phyloP scores from a whole-genome alignment of 2,888 invertebrate species.

The Drosophila peninsularis region DNA sequence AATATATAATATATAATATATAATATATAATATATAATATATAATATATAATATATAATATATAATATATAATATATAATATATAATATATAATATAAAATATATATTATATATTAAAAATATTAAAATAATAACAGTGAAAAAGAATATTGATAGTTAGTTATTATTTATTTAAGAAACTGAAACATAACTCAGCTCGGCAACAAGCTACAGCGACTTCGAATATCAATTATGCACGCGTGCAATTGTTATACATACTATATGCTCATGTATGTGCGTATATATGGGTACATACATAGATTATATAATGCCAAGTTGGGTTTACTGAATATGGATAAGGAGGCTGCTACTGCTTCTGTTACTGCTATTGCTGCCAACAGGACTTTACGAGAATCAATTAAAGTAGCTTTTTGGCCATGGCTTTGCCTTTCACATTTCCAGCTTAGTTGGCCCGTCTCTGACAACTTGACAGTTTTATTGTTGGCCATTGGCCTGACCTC shows the following conservation, averaged over 20 bases:
- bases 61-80: too few species aligned
- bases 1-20: not conserved
- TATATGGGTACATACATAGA: slow-evolving; percentile 15
- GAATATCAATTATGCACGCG: slow-evolving; percentile 28
- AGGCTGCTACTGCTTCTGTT: not conserved
- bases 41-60: too few species aligned
- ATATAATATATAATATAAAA: too few species aligned
- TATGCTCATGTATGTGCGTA: not conserved
- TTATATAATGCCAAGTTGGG: slow-evolving; percentile 26
- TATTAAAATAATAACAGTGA: not conserved
- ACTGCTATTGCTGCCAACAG: slow-evolving; percentile 42
- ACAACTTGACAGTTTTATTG: slow-evolving; percentile 74
- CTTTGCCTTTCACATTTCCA: slow-evolving; percentile 43
- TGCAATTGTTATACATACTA: too few species aligned
- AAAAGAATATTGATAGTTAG: not conserved
- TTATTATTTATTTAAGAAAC: slow-evolving; percentile 15
- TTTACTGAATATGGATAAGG: slow-evolving; percentile 26
- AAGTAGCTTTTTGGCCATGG: slow-evolving; percentile 49
- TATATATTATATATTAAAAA: not conserved
- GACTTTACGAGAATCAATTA: slow-evolving; percentile 69
- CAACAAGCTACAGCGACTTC: slow-evolving; percentile 20
- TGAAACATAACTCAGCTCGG: slow-evolving; percentile 8
- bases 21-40: too few species aligned
- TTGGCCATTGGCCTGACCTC: slow-evolving; percentile 28
- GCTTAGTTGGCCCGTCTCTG: slow-evolving; percentile 45